phyloP scores from a whole-genome alignment of 2,888 invertebrate genomes.

The Lysandra bellargus region DNA sequence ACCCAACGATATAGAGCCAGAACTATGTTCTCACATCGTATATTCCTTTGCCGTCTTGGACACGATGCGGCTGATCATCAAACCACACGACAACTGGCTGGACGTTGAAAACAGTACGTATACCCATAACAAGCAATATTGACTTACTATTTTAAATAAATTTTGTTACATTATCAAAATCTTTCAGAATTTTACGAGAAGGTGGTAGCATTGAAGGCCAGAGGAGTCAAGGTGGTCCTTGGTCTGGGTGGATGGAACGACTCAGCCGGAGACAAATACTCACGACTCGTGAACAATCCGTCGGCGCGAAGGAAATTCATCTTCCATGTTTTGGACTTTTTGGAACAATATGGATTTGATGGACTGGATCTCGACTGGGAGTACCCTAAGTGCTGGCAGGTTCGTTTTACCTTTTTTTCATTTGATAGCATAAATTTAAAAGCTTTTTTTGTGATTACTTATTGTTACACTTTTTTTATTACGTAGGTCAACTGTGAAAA shows the following conservation, averaged over 20 bases:
- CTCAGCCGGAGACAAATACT: constrained; percentile 94
- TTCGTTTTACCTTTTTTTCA: constrained; percentile 47
- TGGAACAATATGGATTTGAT: constrained; percentile 90
- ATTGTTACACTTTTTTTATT: constrained; percentile 34
- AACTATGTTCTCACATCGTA: constrained; percentile 94
- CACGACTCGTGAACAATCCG: constrained; percentile 87
- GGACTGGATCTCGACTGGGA: constrained; percentile 97
- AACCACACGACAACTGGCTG: constrained; percentile 93
- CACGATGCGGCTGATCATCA: constrained; percentile 86
- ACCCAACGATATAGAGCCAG: constrained; percentile 90
- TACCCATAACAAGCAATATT: not conserved
- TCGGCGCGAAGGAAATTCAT: constrained; percentile 87
- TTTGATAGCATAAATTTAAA: not conserved
- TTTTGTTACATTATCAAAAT: not conserved
- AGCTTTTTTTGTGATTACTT: not conserved
- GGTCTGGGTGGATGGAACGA: constrained; percentile 98
- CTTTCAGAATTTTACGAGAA: constrained; percentile 90
- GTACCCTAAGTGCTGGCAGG: constrained; percentile 95
- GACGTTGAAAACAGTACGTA: constrained; percentile 91
- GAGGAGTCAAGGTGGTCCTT: constrained; percentile 89
- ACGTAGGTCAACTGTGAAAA: constrained; percentile 88
- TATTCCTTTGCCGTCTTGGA: constrained; percentile 95
- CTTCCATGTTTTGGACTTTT: constrained; percentile 86
- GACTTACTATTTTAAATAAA: no score
- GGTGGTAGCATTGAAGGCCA: constrained; percentile 86